A percentile compares a stretch with the other conserved stretches of the same genome.
phyloP scores from a whole-genome alignment of 2,888 invertebrate species.

The Agrypnus murinus region DNA sequence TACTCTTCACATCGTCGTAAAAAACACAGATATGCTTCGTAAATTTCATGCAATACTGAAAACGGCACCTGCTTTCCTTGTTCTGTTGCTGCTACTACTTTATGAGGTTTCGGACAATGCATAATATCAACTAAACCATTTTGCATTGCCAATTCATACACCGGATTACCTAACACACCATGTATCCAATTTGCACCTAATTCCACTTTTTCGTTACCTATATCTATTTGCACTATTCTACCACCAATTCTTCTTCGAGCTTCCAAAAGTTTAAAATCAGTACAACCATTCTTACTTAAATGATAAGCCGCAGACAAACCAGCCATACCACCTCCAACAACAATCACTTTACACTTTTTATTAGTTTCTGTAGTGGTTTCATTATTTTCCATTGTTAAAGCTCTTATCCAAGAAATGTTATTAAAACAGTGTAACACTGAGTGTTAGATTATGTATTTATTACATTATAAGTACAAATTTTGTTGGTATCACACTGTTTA shows the following conservation, averaged over 20 bases:
- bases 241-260: conserved; percentile 88
- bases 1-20: conserved; percentile 94
- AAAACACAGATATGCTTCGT: conserved; percentile 94
- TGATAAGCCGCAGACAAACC: conserved; percentile 90
- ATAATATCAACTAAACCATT: conserved; percentile 90
- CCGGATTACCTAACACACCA: conserved; percentile 91
- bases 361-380: conserved; percentile 18
- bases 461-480: not conserved
- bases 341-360: conserved; percentile 79
- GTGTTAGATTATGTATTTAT: not conserved
- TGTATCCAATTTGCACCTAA: conserved; percentile 96
- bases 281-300: conserved; percentile 85
- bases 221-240: conserved; percentile 84
- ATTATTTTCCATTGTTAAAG: conserved; percentile 29
- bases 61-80: conserved; percentile 92
- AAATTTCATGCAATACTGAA: conserved; percentile 89
- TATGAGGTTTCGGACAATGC: conserved; percentile 89
- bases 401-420: not conserved
- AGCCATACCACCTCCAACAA: conserved; percentile 90
- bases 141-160: conserved; percentile 90
- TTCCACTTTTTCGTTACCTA: conserved; percentile 82
- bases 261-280: conserved; percentile 87
- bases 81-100: conserved; percentile 92
- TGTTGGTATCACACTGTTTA: conserved; percentile 2
- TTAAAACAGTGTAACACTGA: not conserved